These are phyloP conservation scores for Anguilla anguilla DNA, from an alignment of 2,797 vertebrate genomes.

Conservation along the genomic window DNA sequence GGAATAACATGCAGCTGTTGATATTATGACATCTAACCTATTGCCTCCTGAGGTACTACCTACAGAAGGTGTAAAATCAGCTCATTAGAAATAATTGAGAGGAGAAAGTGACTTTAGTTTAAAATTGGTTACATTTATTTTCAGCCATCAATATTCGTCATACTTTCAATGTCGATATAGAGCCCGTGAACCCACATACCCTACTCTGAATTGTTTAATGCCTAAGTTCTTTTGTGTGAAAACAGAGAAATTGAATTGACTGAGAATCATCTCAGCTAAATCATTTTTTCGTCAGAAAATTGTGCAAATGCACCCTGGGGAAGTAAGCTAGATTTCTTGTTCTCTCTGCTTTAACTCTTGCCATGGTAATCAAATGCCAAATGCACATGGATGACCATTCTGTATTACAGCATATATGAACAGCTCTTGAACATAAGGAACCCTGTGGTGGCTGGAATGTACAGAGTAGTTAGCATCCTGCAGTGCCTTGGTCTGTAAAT, in stretches of 20 bases:
- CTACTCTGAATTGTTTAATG: neutral
- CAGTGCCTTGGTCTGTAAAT: no score
- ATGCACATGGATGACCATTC: no score
- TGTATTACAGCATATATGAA: no score
- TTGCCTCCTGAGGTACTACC: neutral
- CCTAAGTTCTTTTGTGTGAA: neutral
- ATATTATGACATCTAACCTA: neutral
- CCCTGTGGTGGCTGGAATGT: no score
- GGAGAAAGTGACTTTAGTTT: neutral
- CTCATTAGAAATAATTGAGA: neutral
- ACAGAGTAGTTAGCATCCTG: no score
- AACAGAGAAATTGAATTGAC: neutral
- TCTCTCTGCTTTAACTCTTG: no score
- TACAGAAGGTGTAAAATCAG: neutral
- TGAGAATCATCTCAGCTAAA: neutral
- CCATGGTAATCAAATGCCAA: no score
- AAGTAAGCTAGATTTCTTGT: no score
- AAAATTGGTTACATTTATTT: neutral
- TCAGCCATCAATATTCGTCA: neutral
- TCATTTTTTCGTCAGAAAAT: no score
- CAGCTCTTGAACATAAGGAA: no score
- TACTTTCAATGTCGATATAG: neutral
- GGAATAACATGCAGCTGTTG: neutral
- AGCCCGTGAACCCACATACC: neutral
- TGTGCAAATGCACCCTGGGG: no score